These are phyloP conservation scores for Carassius gibelio DNA, from an alignment of 2,113 vertebrate species.

Conservation along the genomic window DNA sequence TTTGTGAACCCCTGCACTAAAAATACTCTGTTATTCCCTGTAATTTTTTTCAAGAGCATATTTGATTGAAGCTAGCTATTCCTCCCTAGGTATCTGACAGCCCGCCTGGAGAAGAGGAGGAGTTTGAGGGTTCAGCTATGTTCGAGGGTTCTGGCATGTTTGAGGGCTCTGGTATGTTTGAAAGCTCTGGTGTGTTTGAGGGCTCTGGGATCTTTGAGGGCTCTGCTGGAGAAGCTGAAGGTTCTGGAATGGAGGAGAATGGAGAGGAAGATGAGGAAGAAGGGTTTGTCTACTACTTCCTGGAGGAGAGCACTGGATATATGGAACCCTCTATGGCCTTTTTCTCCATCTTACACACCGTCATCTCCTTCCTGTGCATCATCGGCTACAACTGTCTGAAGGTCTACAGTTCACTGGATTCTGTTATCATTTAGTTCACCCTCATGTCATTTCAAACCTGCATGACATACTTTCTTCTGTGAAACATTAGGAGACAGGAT, in stretches of 20 bases:
- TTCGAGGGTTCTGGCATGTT: constrained; percentile 78
- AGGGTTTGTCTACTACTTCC: constrained; percentile 85
- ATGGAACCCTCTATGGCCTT: constrained; percentile 86
- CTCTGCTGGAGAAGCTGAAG: constrained; percentile 69
- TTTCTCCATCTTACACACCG: constrained; percentile 82
- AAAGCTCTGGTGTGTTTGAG: constrained; percentile 77
- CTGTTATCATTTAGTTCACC: neutral
- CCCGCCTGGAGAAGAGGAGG: constrained; percentile 80
- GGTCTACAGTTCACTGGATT: constrained; percentile 66
- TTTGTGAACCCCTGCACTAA: neutral
- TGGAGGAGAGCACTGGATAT: constrained; percentile 95
- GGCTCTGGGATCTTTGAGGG: constrained; percentile 72
- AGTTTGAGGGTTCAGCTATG: constrained; percentile 73
- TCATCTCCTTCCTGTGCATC: constrained; percentile 93
- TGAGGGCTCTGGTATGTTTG: constrained; percentile 61
- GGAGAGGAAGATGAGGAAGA: constrained; percentile 82
- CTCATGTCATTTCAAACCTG: neutral
- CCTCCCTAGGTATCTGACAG: constrained; percentile 84
- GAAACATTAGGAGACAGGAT: constrained; percentile 45
- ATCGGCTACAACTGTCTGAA: constrained; percentile 97
- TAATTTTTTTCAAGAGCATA: neutral
- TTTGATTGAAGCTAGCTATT: neutral
- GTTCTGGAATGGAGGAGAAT: constrained; percentile 71
- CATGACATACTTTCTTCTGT: neutral
- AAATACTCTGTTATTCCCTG: neutral